Conservation (phyloP, 53 echinoderm and acorn worm species). For the Actinopyga echinites region DNA sequence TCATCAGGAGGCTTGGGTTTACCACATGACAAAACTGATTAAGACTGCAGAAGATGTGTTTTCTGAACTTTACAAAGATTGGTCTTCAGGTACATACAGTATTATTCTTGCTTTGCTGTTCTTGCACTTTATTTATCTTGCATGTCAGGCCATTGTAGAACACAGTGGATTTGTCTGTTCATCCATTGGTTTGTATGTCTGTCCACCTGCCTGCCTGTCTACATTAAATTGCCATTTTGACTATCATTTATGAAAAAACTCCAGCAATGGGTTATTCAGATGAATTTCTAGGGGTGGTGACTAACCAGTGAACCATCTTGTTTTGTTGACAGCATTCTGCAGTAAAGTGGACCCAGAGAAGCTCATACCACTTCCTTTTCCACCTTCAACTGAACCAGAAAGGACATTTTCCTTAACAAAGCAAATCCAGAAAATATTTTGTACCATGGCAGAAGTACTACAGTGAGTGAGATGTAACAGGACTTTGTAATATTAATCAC, state of each 20-base stretch:
- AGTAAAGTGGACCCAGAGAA: background rate
- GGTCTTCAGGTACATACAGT: slow-evolving; percentile 51
- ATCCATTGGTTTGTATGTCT: too few species aligned
- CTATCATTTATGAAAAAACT: too few species aligned
- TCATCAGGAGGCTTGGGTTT: slow-evolving; percentile 76
- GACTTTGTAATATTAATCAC: too few species aligned
- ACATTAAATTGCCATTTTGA: too few species aligned
- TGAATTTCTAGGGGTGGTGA: too few species aligned
- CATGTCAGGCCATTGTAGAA: too few species aligned
- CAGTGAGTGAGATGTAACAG: background rate
- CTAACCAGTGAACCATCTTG: too few species aligned
- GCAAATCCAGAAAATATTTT: slow-evolving; percentile 1
- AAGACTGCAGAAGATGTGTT: slow-evolving; percentile 39
- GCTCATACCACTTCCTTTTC: background rate
- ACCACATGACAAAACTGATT: slow-evolving; percentile 55
- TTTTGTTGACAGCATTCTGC: background rate
- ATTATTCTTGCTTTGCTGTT: too few species aligned
- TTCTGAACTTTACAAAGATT: slow-evolving; percentile 64
- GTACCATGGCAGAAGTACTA: background rate
- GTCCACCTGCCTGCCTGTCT: too few species aligned
- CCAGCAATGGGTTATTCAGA: too few species aligned
- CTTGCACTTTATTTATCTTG: too few species aligned
- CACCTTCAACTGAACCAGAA: background rate
- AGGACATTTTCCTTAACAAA: background rate
- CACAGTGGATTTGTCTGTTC: too few species aligned